These are phyloP conservation scores for Nematopogon swammerdamellus DNA, from an alignment of 2,888 invertebrate genomes.

Conservation along the genomic window DNA sequence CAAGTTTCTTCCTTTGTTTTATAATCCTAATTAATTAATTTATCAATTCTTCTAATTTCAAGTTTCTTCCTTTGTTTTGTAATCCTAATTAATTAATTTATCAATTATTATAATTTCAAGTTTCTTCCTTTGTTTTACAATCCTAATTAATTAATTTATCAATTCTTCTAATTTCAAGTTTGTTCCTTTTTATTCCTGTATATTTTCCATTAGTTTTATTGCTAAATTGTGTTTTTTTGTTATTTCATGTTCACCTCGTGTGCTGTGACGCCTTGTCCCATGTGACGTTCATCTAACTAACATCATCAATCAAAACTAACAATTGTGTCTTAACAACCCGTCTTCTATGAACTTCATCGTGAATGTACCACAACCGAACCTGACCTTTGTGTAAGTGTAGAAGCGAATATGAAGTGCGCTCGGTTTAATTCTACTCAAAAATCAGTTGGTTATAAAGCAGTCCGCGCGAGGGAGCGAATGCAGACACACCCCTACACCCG, in stretches of 20 bases:
- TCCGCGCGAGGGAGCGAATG: conserved; percentile 30
- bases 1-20: no score
- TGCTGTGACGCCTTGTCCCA: conserved; percentile 6
- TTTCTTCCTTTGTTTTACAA: conserved; percentile 2
- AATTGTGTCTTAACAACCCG: conserved; percentile 19
- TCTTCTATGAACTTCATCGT: no score
- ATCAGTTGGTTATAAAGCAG: conserved; percentile 45
- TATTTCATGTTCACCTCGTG: conserved; percentile 4
- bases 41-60: no score
- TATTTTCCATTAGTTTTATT: conserved; percentile 1
- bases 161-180: conserved; percentile 2
- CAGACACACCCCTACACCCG: conserved; percentile 37
- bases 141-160: neutral
- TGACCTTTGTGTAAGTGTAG: conserved; percentile 2
- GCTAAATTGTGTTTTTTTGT: neutral
- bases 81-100: neutral
- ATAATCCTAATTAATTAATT: no score
- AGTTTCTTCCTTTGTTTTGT: no score
- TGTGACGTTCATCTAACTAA: neutral
- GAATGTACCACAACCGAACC: conserved; percentile 21
- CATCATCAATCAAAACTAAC: conserved; percentile 19
- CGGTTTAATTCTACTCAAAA: conserved; percentile 25
- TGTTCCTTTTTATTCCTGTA: conserved; percentile 4
- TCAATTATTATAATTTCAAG: conserved; percentile 2
- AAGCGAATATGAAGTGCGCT: neutral